These are phyloP conservation scores for Stenodera caucasica DNA, from an alignment of 2,888 invertebrate species.

Conservation along the genomic window DNA sequence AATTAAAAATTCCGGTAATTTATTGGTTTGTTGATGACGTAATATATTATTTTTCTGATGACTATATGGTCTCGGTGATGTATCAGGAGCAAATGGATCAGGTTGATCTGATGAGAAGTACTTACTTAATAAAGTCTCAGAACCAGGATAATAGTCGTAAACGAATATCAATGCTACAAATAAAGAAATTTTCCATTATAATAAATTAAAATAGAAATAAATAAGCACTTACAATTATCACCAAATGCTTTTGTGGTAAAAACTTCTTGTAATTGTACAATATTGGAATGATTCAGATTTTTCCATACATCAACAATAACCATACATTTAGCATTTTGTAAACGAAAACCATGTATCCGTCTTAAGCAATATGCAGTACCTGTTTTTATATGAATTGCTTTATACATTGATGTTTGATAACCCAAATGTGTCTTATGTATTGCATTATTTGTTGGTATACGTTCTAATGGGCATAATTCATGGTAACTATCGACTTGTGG, in stretches of 20 bases:
- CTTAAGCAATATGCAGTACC: conserved; percentile 85
- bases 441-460: conserved; percentile 58
- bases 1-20: conserved; percentile 84
- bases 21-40: conserved; percentile 70
- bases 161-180: conserved; percentile 89
- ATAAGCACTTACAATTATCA: conserved; percentile 78
- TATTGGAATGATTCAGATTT: conserved; percentile 91
- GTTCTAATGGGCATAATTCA: conserved; percentile 83
- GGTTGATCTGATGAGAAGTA: conserved; percentile 72
- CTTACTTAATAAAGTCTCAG: conserved; percentile 83
- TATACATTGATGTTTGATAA: conserved; percentile 83
- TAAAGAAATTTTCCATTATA: conserved; percentile 15
- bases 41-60: conserved; percentile 82
- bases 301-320: conserved; percentile 91
- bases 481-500: conserved; percentile 91
- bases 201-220: conserved; percentile 17
- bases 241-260: conserved; percentile 96
- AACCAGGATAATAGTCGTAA: conserved; percentile 92
- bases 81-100: conserved; percentile 83
- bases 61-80: conserved; percentile 77
- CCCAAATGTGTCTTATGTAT: conserved; percentile 70
- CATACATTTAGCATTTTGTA: conserved; percentile 83
- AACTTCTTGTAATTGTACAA: conserved; percentile 88
- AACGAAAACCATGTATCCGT: conserved; percentile 83
- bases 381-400: conserved; percentile 84